Evolutionary conservation across 2,113 vertebrate species (phyloP).

Genomic region (Asarcornis scutulata): DNA sequence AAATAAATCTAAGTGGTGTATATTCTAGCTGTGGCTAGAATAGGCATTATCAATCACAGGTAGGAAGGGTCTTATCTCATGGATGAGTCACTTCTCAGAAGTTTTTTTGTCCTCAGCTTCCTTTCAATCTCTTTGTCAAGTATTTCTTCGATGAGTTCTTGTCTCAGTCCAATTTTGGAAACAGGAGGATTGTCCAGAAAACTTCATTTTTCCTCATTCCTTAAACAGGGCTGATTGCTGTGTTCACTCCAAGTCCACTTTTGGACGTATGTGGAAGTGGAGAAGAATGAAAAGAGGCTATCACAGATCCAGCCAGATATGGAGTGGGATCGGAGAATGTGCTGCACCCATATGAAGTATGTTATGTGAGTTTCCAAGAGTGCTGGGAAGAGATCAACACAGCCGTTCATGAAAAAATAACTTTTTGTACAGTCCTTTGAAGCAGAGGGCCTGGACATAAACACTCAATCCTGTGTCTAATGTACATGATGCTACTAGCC

Average conservation of each 20-base stretch:
- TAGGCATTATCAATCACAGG: neutral
- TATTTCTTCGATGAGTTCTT: neutral
- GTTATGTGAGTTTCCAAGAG: neutral
- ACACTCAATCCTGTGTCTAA: neutral
- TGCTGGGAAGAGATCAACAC: neutral
- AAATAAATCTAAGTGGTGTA: neutral
- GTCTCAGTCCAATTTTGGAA: neutral
- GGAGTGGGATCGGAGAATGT: neutral
- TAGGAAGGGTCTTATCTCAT: neutral
- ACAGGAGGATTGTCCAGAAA: neutral
- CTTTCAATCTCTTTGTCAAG: neutral
- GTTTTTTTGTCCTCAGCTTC: neutral
- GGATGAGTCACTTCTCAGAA: neutral
- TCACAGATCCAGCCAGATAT: neutral
- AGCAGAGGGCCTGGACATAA: neutral
- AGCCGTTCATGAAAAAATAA: neutral
- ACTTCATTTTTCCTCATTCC: neutral
- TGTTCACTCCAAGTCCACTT: neutral
- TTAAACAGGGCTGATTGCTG: neutral
- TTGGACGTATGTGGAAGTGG: conserved; percentile 1
- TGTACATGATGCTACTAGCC: neutral
- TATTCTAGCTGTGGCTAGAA: neutral
- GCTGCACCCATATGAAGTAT: neutral
- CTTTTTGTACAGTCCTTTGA: neutral
- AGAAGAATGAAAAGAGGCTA: neutral